These are phyloP conservation scores for Numenius arquata DNA, from an alignment of 2,113 vertebrate species.

Conservation along the genomic window DNA sequence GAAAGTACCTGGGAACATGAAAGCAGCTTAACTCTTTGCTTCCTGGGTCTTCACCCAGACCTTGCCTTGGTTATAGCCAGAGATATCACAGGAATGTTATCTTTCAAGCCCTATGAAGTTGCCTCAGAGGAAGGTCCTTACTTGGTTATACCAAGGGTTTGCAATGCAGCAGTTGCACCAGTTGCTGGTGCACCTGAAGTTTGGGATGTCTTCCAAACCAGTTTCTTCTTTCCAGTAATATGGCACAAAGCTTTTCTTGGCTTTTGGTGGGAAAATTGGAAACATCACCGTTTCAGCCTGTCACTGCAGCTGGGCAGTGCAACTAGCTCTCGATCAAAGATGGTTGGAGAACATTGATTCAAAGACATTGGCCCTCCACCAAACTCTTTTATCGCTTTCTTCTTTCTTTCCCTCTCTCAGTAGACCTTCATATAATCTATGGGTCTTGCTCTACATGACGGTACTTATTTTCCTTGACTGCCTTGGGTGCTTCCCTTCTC, in stretches of 20 bases:
- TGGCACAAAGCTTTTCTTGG: background rate
- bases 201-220: background rate
- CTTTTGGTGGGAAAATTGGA: background rate
- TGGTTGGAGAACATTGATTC: background rate
- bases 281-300: accelerated
- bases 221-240: background rate
- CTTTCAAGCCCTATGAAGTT: background rate
- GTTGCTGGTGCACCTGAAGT: background rate
- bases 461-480: background rate
- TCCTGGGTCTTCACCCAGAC: background rate
- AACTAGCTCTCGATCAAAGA: background rate
- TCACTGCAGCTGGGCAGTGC: accelerated
- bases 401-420: background rate
- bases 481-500: background rate
- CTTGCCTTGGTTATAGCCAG: background rate
- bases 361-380: background rate
- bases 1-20: constrained; percentile 11
- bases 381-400: background rate
- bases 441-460: accelerated
- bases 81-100: background rate
- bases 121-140: background rate
- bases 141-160: background rate
- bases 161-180: background rate
- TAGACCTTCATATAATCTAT: accelerated
- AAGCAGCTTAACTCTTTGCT: constrained; percentile 24